These are phyloP conservation scores for Lepisosteus oculatus DNA, from an alignment of 2,113 vertebrate species.

Conservation along the genomic window DNA sequence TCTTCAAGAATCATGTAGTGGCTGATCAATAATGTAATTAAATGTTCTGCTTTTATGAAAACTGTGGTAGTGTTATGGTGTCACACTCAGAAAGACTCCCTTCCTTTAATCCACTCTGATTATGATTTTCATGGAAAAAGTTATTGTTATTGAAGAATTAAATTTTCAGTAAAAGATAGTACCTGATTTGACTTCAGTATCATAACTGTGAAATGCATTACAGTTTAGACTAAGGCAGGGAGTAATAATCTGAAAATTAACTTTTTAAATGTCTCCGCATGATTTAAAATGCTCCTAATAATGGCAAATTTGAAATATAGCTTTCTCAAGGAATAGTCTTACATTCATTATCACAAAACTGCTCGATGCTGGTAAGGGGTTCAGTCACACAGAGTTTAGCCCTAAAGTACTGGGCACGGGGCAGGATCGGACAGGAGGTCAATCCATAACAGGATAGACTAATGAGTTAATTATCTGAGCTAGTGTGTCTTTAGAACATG, in stretches of 20 bases:
- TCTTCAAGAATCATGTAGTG: background rate
- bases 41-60: slow-evolving; percentile 14
- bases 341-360: background rate
- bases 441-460: background rate
- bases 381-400: slow-evolving; percentile 12
- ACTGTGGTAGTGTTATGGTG: background rate
- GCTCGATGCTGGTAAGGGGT: background rate
- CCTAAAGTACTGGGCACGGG: background rate
- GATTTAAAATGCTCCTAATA: slow-evolving; percentile 8
- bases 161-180: slow-evolving; percentile 15
- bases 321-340: slow-evolving; percentile 7
- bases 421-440: background rate
- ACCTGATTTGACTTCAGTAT: background rate
- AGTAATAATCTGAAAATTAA: slow-evolving; percentile 5
- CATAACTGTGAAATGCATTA: slow-evolving; percentile 4
- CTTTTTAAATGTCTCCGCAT: background rate
- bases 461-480: too few species aligned
- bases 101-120: slow-evolving; percentile 5
- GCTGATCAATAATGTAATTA: slow-evolving; percentile 29
- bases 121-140: slow-evolving; percentile 10
- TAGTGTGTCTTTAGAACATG: too few species aligned
- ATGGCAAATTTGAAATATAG: slow-evolving; percentile 10
- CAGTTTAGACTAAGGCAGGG: slow-evolving; percentile 7
- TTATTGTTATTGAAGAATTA: slow-evolving; percentile 19
- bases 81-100: slow-evolving; percentile 5